Evolutionary conservation across 2,113 vertebrate genomes (phyloP), one percentile per base, ranked within the genome.

Genomic region (Chloroceryle aenea): DNA sequence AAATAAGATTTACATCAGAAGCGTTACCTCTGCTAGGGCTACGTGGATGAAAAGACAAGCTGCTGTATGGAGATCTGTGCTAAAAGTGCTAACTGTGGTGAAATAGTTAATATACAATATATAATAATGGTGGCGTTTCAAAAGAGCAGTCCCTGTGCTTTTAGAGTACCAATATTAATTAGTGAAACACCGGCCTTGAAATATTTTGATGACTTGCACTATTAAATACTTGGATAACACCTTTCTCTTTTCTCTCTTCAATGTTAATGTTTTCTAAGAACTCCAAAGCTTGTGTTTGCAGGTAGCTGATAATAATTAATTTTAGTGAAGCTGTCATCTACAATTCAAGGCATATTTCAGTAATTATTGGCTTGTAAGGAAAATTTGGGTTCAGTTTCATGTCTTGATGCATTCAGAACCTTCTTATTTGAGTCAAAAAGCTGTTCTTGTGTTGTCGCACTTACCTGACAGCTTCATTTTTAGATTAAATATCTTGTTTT

Each of bases 291-390:
- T 52, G 12, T 84, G n/a, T 84, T 93, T 71, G 59, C 18, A 74
- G 56, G 66, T 36, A 59, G 45, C 85, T 95, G 88, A 55, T 61
- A 93, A 52, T 50, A 59, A 23, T 52, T 96, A 48, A 84, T 89
- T 96, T 95, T 87, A 85, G 76, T 66, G 30, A 64, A 64, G 52
- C 77, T 93, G 88, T 96, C 90, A 86, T 84, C 50, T 96, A 7
- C 75, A 71, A 94, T 91, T 96, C 63, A 50, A 52, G 68, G 62
- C 26, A 10, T 71, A 90, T 91, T 90, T 90, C 47, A 67, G n/a
- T 78, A 36, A 27, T 76, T 42, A 27, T 78, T 14, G 4, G 30
- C 17, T 62, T 90, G 82, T 58, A 55, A 86, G 63, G n/a, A 14
- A 1, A 38, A 74, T 94, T 91, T 71, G 63, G 27, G 71, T 91